Base-by-base conservation (phyloP, 2,888 invertebrate species). In the Ennomos quercinarius region DNA sequence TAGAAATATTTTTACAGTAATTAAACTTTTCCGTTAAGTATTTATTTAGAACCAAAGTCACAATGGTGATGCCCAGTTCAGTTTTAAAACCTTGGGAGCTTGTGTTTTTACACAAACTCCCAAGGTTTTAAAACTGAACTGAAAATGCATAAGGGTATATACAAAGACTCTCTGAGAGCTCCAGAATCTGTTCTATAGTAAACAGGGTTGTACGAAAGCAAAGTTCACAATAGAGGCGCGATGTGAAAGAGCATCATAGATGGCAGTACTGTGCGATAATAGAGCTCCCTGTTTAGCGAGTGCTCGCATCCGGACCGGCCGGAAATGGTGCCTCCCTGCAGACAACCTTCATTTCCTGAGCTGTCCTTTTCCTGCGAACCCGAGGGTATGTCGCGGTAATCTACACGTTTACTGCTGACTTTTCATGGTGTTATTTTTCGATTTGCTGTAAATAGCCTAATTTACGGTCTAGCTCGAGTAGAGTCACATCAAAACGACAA, bases 281-380 rank as follows among this genome's bases (percentile, higher is more conserved):
- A 78, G 82, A 76, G 70, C 68, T 27, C 70, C 43, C 73, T 84
- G 82, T 83, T 83, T 80, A 81, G 84, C 74, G 77, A 80, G 70
- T 76, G 72, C 72, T 66, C 71, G 77, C 76, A 67, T 83, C 86
- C 84, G 83, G 83, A 59, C 76, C 76, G 78, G 71, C 73, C 81
- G 89, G 89, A 89, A 89, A 88, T 89, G 86, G 80, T 77, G 71
- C 69, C 83, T 73, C 79, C 81, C 85, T 79, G 76, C 81, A 85
- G 86, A 88, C 88, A 87, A 84, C 86, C 85, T 86, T 88, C 86
- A 90, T 90, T 89, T 89, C 89, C 89, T 78, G 77, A 59, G 72
- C 72, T 78, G 78, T 81, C 83, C 84, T 84, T 86, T 84, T 80
- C 70, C 57, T 68, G 55, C 68, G 63, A 63, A 67, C 72, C 64